These are phyloP conservation scores for Psix sp. DNA, from an alignment of 1,140 invertebrate genomes.

Conservation along the genomic window DNA sequence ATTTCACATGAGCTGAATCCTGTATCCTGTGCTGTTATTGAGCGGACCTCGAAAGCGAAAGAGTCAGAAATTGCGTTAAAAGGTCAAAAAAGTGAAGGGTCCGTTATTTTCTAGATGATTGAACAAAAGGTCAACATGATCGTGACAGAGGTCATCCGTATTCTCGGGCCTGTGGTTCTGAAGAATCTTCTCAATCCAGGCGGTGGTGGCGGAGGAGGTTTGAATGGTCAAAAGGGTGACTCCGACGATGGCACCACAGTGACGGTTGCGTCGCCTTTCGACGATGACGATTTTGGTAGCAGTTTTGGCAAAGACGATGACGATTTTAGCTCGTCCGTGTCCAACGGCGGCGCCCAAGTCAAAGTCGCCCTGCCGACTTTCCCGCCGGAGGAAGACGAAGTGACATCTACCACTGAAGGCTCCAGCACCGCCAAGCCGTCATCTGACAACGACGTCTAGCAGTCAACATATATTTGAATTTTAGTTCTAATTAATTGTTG, in stretches of 20 bases:
- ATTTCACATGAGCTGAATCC: no score
- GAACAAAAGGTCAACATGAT: constrained; percentile 86
- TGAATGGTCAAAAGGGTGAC: constrained; percentile 49
- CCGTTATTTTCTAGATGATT: constrained; percentile 83
- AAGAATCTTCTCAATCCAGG: constrained; percentile 77
- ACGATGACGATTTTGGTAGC: constrained; percentile 57
- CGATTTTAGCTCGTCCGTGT: constrained; percentile 36
- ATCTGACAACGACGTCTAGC: constrained; percentile 40
- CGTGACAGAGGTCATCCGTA: constrained; percentile 81
- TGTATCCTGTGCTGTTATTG: background rate
- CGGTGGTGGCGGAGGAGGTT: constrained; percentile 68
- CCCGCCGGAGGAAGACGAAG: constrained; percentile 75
- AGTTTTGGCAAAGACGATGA: constrained; percentile 37
- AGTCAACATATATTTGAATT: background rate
- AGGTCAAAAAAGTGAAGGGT: constrained; percentile 27
- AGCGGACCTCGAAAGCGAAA: background rate
- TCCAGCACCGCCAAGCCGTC: constrained; percentile 56
- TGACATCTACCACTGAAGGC: constrained; percentile 44
- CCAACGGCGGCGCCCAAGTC: constrained; percentile 59
- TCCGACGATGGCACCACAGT: constrained; percentile 65
- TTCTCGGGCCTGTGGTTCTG: constrained; percentile 82
- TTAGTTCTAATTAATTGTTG: background rate
- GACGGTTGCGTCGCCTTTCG: constrained; percentile 67
- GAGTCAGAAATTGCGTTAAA: constrained; percentile 2
- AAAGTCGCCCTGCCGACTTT: constrained; percentile 77